phyloP scores from a whole-genome alignment of 2,797 vertebrate species.

The Botia almorhae region DNA sequence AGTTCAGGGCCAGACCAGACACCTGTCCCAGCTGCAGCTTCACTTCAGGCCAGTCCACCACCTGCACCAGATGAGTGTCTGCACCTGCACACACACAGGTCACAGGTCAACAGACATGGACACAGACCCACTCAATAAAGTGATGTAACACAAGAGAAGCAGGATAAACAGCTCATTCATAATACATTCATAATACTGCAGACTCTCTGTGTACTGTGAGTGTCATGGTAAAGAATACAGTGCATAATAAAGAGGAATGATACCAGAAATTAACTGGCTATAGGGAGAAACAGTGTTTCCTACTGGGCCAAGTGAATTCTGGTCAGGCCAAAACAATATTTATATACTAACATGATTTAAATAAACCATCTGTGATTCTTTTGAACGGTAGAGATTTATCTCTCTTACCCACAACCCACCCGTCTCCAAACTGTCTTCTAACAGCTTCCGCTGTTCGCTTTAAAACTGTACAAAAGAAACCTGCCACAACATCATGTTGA shows the following conservation, averaged over 20 bases:
- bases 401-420: too few species aligned
- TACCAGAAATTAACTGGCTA: not conserved
- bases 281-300: too few species aligned
- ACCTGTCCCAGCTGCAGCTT: conserved; percentile 90
- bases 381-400: too few species aligned
- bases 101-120: conserved; percentile 7
- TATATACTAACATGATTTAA: too few species aligned
- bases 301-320: too few species aligned
- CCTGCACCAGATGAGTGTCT: conserved; percentile 89
- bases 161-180: conserved; percentile 10
- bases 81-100: conserved; percentile 55
- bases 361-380: too few species aligned
- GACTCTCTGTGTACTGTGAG: not conserved
- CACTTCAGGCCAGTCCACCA: conserved; percentile 83
- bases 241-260: not conserved
- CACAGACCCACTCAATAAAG: conserved; percentile 21
- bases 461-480: too few species aligned
- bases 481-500: too few species aligned
- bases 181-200: too few species aligned
- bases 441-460: too few species aligned
- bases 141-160: conserved; percentile 23
- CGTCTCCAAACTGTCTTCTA: too few species aligned
- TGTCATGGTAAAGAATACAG: not conserved
- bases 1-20: conserved; percentile 91
- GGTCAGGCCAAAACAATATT: not conserved